phyloP scores from a whole-genome alignment of 2,888 invertebrate genomes.

The Shargacucullia verbasci region DNA sequence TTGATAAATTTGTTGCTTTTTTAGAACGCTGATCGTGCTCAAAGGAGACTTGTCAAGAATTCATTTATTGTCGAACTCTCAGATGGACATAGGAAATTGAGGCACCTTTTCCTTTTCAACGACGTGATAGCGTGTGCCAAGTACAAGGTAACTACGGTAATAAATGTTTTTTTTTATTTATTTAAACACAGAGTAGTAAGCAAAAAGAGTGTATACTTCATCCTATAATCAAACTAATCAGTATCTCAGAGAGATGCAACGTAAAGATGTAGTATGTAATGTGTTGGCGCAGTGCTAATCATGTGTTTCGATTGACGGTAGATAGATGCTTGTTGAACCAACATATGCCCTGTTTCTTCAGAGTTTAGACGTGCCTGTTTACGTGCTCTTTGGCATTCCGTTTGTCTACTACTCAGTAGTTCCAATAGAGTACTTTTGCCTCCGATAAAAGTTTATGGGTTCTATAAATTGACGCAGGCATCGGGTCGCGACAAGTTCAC shows the following conservation, averaged over 20 bases:
- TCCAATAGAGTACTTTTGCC: neutral
- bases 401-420: conserved; percentile 24
- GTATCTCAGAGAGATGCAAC: too few relatives aligned
- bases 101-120: conserved; percentile 98
- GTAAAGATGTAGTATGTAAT: too few relatives aligned
- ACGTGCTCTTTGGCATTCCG: conserved; percentile 6
- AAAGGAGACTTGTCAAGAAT: conserved; percentile 97
- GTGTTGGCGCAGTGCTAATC: too few relatives aligned
- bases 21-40: conserved; percentile 93
- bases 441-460: neutral
- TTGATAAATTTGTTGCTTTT: conserved; percentile 50
- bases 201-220: conserved; percentile 1
- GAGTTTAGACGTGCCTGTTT: too few relatives aligned
- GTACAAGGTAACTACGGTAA: conserved; percentile 91
- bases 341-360: too few relatives aligned
- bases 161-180: conserved; percentile 20
- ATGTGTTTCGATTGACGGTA: too few relatives aligned
- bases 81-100: conserved; percentile 95
- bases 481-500: conserved; percentile 96
- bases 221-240: too few relatives aligned
- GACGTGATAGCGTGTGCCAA: conserved; percentile 98
- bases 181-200: conserved; percentile 8
- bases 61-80: conserved; percentile 97
- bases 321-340: too few relatives aligned
- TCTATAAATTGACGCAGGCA: conserved; percentile 81